Base-by-base conservation (phyloP, 2,113 vertebrate genomes). In the Phalacrocorax carbo region DNA sequence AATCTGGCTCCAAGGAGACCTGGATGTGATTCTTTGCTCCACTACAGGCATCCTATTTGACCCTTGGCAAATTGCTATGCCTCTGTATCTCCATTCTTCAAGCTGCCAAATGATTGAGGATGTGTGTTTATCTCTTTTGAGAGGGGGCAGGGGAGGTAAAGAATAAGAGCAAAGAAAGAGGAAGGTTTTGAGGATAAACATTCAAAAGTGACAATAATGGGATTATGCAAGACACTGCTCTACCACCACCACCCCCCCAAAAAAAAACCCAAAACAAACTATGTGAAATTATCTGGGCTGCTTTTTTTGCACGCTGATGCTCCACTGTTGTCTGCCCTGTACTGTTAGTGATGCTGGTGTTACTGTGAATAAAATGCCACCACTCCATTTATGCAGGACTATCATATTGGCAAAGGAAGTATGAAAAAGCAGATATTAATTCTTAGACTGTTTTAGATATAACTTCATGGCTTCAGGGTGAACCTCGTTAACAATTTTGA, bases 1-100 rank as follows among this genome's bases (percentile, higher is more conserved):
- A 91, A 92, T 93, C 77, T 92, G 57, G 29, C 57, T 90, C 55
- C 61, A 88, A 88, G 48, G 34, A 95, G 77, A 92, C 52, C 34
- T 94, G 61, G 49, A 42, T 85, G 86, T 38, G 69, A 91, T 46
- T 94, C 86, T 91, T 84, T 89, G 30, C 69, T 91, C 27, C 66
- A 91, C 34, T 44, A 79, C 60, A 84, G 57, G 64, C 82, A 72
- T 92, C 34, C 49, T 94, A 11, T 79, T 82, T 94, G 94, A 94
- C 76, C 88, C 70, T 25, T 91, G 91, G 80, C 77, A 94, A 94
- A 71, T 77, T 57, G 34, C 25, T 87, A 0, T 76, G 62, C 32
- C 15, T 86, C 52, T 89, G 32, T 64, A 42, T 38, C 22, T 71
- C 65, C 29, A 65, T 84, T 94, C 78, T 94, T 94, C 73, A 82